Evolutionary conservation across 2,888 invertebrate genomes (phyloP).

Genomic region (Ypsolopha scabrella): DNA sequence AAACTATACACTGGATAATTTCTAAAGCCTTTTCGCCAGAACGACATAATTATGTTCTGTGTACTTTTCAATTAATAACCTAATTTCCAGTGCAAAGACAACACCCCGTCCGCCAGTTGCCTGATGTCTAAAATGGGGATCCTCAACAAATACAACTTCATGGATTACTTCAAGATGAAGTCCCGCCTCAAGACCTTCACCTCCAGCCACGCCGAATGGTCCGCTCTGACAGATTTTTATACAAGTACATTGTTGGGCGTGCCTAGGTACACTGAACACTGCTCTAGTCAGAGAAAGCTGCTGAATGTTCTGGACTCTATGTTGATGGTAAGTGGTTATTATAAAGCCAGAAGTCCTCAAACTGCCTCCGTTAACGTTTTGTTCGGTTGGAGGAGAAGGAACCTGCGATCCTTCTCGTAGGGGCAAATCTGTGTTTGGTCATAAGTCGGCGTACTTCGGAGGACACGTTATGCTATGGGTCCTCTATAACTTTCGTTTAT

Average conservation of each 20-base stretch:
- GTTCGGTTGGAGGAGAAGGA: too few relatives aligned
- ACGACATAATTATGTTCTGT: too few relatives aligned
- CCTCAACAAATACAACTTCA: conserved; percentile 46
- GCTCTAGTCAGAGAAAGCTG: conserved; percentile 43
- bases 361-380: too few relatives aligned
- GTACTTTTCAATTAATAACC: too few relatives aligned
- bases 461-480: too few relatives aligned
- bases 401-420: too few relatives aligned
- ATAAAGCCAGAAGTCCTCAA: too few relatives aligned
- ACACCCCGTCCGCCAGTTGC: conserved; percentile 35
- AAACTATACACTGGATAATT: too few relatives aligned
- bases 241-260: conserved; percentile 26
- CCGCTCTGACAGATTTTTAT: conserved; percentile 20
- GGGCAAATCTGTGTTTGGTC: too few relatives aligned
- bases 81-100: conserved; percentile 42
- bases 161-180: conserved; percentile 55
- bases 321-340: conserved; percentile 36
- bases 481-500: too few relatives aligned
- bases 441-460: too few relatives aligned
- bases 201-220: conserved; percentile 22
- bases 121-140: conserved; percentile 42
- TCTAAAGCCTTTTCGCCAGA: too few relatives aligned
- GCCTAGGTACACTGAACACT: conserved; percentile 38
- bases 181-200: conserved; percentile 32
- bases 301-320: conserved; percentile 50